Evolutionary conservation across 2,888 invertebrate species (phyloP).

Genomic region (Agonopterix subpropinquella): DNA sequence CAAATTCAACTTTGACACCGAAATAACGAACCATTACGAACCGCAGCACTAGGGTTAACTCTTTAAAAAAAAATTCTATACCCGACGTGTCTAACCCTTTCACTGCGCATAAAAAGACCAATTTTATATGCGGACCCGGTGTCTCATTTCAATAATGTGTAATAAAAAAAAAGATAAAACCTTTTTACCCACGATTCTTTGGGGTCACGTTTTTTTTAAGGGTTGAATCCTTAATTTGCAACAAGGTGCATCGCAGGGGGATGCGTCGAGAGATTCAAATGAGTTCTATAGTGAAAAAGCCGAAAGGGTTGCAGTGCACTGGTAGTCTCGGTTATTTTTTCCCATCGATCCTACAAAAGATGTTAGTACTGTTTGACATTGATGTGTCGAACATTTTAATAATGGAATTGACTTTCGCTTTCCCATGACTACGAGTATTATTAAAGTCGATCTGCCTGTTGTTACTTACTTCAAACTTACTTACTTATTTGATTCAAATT

Average conservation of each 20-base stretch:
- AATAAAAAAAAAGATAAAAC: slow-evolving; percentile 63
- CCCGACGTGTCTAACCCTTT: slow-evolving; percentile 56
- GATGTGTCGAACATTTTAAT: slow-evolving; percentile 46
- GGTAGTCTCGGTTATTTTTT: slow-evolving; percentile 42
- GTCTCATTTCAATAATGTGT: slow-evolving; percentile 73
- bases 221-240: slow-evolving; percentile 73
- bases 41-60: slow-evolving; percentile 55
- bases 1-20: slow-evolving; percentile 63
- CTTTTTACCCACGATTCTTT: slow-evolving; percentile 71
- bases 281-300: slow-evolving; percentile 62
- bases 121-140: slow-evolving; percentile 71
- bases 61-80: slow-evolving; percentile 47
- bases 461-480: no score
- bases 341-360: slow-evolving; percentile 56
- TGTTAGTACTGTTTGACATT: slow-evolving; percentile 53
- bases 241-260: slow-evolving; percentile 71
- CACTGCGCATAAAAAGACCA: slow-evolving; percentile 59
- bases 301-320: slow-evolving; percentile 37
- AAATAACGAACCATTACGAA: slow-evolving; percentile 63
- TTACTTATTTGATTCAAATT: no score
- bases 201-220: slow-evolving; percentile 64
- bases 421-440: slow-evolving; percentile 11
- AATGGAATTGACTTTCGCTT: slow-evolving; percentile 29
- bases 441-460: no score
- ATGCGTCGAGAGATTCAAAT: slow-evolving; percentile 60